Percentiles rank a stretch among this genome's conserved stretches.
Evolutionary conservation across 2,888 invertebrate genomes (phyloP).

Genomic region (Psylliodes chrysocephalus): DNA sequence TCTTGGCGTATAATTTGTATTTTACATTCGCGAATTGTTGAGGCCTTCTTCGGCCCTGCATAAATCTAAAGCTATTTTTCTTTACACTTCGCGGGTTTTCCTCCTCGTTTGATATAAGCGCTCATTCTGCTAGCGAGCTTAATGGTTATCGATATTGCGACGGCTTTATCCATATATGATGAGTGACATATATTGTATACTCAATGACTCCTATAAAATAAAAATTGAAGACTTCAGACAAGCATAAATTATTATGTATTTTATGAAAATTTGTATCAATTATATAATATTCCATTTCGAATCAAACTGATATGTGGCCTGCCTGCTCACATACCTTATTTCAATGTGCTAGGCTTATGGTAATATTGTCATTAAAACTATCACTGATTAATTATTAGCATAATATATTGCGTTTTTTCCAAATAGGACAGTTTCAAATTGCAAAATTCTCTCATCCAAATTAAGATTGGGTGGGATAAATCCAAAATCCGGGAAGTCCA

Average conservation of each 20-base stretch:
- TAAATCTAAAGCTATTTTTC: constrained; percentile 41
- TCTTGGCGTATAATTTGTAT: no score
- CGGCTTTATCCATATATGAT: constrained; percentile 28
- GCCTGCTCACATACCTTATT: no score
- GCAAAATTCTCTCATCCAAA: no score
- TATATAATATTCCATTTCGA: no score
- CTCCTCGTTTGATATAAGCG: constrained; percentile 36
- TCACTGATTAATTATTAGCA: no score
- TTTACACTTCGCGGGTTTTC: constrained; percentile 35
- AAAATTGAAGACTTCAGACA: background rate
- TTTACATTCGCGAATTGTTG: no score
- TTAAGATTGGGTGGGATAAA: background rate
- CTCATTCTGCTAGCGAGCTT: constrained; percentile 36
- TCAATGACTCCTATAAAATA: constrained; percentile 13
- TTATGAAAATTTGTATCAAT: no score
- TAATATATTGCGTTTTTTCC: no score
- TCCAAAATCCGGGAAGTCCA: background rate
- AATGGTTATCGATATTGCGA: constrained; percentile 40
- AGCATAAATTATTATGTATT: background rate
- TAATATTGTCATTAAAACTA: no score
- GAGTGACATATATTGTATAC: constrained; percentile 26
- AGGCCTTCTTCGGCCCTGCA: constrained; percentile 15
- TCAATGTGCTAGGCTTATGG: no score
- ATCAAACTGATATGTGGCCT: no score
- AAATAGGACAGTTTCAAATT: no score